Evolutionary conservation across 1,140 invertebrate species (phyloP).

Genomic region (Drosophila tropicalis): DNA sequence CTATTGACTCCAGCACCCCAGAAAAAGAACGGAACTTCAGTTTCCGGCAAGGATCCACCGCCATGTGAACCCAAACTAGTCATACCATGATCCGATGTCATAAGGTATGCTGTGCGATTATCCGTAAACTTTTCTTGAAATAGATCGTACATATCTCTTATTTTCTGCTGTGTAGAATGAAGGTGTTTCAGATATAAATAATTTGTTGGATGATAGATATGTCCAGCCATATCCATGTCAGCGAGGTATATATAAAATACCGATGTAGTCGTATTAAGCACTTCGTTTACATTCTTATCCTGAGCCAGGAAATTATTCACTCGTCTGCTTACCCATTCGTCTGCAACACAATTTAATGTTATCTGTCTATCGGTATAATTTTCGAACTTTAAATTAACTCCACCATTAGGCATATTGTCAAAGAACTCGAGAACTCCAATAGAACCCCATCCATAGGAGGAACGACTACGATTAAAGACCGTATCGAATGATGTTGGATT

Average conservation of each 20-base stretch:
- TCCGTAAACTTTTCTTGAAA: slow-evolving; percentile 91
- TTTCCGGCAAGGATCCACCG: slow-evolving; percentile 88
- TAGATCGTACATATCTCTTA: slow-evolving; percentile 87
- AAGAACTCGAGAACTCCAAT: slow-evolving; percentile 93
- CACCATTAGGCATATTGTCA: slow-evolving; percentile 85
- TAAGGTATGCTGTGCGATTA: slow-evolving; percentile 92
- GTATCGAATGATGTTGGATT: slow-evolving; percentile 98
- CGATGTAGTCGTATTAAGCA: slow-evolving; percentile 85
- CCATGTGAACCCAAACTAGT: slow-evolving; percentile 98
- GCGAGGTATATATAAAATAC: slow-evolving; percentile 97
- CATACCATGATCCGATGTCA: slow-evolving; percentile 99
- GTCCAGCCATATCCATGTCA: slow-evolving; percentile 96
- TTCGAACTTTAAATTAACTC: slow-evolving; percentile 82
- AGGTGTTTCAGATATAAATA: slow-evolving; percentile 92
- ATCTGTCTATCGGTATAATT: slow-evolving; percentile 89
- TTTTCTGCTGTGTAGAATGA: slow-evolving; percentile 89
- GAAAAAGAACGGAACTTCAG: slow-evolving; percentile 93
- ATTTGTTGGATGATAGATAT: slow-evolving; percentile 94
- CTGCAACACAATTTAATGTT: slow-evolving; percentile 87
- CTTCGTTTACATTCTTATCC: slow-evolving; percentile 65
- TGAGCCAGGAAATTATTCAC: slow-evolving; percentile 88
- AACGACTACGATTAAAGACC: slow-evolving; percentile 92
- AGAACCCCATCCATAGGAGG: slow-evolving; percentile 92
- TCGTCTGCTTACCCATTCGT: slow-evolving; percentile 94
- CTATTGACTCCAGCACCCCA: slow-evolving; percentile 94